Evolutionary conservation across 1,140 invertebrate genomes (phyloP), one percentile per base, ranked within the genome.

Genomic region (Drosophila cardini): DNA sequence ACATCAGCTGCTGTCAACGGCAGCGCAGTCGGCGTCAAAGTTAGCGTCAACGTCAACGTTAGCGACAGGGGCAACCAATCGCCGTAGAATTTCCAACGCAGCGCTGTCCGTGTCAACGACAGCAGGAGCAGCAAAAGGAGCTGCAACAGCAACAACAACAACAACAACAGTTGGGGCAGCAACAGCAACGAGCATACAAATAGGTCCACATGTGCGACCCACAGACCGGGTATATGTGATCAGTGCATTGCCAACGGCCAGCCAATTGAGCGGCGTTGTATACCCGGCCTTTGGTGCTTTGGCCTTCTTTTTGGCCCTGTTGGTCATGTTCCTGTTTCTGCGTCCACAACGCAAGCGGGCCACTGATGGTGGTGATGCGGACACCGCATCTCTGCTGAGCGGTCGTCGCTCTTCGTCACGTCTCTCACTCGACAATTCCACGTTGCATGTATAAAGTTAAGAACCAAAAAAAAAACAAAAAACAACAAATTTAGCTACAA

Each of bases 291-390:
- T 87, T 40, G 83, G 83, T 69, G 83, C 83, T 2, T 56, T 87
- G 65, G 76, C 84, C 65, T 87, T 87, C 58, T 87, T 87, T 43
- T 62, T 87, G 83, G 72, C 76, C 11, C 76, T 87, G 30, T 9
- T 87, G 53, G 83, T 87, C 34, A 89, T 87, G 83, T 87, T 87
- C 84, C 83, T 87, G 30, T 87, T 89, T 56, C 48, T 87, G 72
- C 83, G 83, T 57, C 83, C 83, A 53, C 83, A 87, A 18, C 83
- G 84, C 69, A 87, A 87, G 73, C 84, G 83, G 40, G 9, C 53
- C 13, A 9, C 38, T 52, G 13, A 60, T 38, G 48, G 21, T 26
- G 21, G n/a, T 4, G 72, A 83, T 38, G 43, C 80, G 76, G 80
- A 85, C 43, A 87, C 73, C 21, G 80, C 84, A 16, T 76, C 84